These are phyloP conservation scores for Scolopax mira DNA, from an alignment of 2,113 vertebrate species.

Conservation along the genomic window DNA sequence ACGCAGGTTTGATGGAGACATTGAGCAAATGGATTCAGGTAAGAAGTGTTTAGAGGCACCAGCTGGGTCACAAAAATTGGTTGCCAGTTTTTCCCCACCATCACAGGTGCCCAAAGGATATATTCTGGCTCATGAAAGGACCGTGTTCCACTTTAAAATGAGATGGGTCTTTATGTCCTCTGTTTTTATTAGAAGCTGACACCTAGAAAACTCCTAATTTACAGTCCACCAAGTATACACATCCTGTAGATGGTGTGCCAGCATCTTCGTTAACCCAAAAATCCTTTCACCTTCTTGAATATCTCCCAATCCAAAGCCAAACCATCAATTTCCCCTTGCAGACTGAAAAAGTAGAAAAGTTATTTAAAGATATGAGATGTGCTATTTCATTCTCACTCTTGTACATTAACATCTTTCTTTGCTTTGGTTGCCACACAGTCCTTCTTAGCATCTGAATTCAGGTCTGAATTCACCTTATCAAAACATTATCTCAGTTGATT, in stretches of 20 bases:
- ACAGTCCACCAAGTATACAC: not conserved
- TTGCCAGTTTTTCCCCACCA: not conserved
- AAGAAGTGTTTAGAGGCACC: not conserved
- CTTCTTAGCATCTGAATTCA: not conserved
- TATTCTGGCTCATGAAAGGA: not conserved
- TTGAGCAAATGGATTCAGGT: not conserved
- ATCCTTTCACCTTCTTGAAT: not conserved
- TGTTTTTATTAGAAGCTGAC: not conserved
- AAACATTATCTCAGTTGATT: not conserved
- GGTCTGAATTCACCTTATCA: not conserved
- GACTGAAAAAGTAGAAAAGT: not conserved
- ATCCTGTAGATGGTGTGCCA: not conserved
- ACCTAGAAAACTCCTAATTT: not conserved
- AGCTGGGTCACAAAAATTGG: not conserved
- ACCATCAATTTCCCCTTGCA: not conserved
- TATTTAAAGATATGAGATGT: not conserved
- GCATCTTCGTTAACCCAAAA: not conserved
- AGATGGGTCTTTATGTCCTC: not conserved
- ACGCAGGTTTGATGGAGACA: not conserved
- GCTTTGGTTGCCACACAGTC: not conserved
- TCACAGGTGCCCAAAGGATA: not conserved
- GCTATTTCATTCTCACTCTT: not conserved
- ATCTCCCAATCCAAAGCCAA: not conserved
- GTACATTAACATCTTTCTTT: not conserved
- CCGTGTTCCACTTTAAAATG: not conserved